These are phyloP conservation scores for Heptranchias perlo DNA, from an alignment of 2,113 vertebrate genomes.

Conservation along the genomic window DNA sequence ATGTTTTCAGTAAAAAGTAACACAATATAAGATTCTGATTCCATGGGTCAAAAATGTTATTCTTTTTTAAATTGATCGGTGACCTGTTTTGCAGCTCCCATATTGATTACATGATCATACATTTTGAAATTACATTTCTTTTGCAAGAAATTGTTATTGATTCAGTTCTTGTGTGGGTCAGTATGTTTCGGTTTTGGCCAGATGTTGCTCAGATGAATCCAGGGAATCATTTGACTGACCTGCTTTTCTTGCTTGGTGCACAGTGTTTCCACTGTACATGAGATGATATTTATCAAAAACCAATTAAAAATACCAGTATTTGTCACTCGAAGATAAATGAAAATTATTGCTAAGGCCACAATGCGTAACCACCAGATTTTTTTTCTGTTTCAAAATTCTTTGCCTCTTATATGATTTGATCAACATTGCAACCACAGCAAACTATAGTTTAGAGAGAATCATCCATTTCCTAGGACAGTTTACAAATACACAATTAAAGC, in stretches of 20 bases:
- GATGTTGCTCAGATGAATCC: conserved; percentile 52
- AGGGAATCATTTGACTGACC: conserved; percentile 54
- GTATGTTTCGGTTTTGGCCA: not conserved
- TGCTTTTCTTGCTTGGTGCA: conserved; percentile 55
- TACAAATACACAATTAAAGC: not conserved
- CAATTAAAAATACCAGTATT: conserved; percentile 28
- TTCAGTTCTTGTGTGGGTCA: conserved; percentile 14
- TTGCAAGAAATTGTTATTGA: conserved; percentile 36
- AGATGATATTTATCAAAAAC: conserved; percentile 28
- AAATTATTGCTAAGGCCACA: conserved; percentile 26
- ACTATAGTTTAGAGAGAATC: not conserved
- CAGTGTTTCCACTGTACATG: conserved; percentile 51
- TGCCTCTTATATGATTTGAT: not conserved
- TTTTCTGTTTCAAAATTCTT: not conserved
- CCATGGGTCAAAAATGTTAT: not conserved
- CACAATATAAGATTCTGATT: not conserved
- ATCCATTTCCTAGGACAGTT: conserved; percentile 10
- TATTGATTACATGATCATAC: conserved; percentile 35
- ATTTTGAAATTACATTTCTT: conserved; percentile 36
- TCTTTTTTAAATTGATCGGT: conserved; percentile 12
- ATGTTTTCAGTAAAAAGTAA: not conserved
- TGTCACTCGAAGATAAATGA: conserved; percentile 6
- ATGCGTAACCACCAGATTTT: not conserved
- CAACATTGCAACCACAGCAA: not conserved
- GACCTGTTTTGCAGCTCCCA: conserved; percentile 8